Evolutionary conservation across 2,888 invertebrate species (phyloP), one percentile per base, ranked within the genome.

Genomic region (Zhuqinia jingwanae): DNA sequence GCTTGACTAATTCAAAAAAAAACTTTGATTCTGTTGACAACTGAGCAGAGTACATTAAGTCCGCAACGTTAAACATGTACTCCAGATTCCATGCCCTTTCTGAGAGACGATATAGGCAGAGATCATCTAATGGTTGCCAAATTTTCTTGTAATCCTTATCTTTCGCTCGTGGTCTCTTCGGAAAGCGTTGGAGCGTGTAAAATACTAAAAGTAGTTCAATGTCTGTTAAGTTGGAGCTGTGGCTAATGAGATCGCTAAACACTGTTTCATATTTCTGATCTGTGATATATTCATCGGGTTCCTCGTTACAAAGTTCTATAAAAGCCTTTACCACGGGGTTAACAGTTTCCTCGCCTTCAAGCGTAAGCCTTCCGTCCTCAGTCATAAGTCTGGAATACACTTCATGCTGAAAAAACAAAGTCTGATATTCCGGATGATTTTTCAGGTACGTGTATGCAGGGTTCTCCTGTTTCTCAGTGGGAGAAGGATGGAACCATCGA

Each of bases 81-180:
- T 94, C 80, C 1, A 82, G 30, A 53, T 22, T 83, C 85, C 85
- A 89, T 3, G 78, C 22, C 15, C 42, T 25, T 27, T 70, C 42
- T 1, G 36, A 42, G 0, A 73, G 3, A 47, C 93, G 92, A 0
- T 93, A 90, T n/a, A 94, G 92, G 91, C 96, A 96, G 77, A 94
- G 94, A 89, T 94, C 94, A 91, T 96, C 96, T 65, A 96, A 91
- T 11, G 94, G 94, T 78, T 93, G 94, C 95, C 95, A 95, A 0
- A 96, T 92, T 91, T 94, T 94, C 83, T 94, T 93, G 90, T 93
- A 95, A 92, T 95, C 95, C 87, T 94, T 93, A 2, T 94, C 93
- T 80, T 93, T 92, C 11, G 94, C 92, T 0, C 94, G 93, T 20
- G 92, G 92, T 22, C 94, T 93, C 75, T 92, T 92, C 0, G 95